These are phyloP conservation scores for Crotalus viridis DNA, from an alignment of 2,113 vertebrate genomes.

Conservation along the genomic window DNA sequence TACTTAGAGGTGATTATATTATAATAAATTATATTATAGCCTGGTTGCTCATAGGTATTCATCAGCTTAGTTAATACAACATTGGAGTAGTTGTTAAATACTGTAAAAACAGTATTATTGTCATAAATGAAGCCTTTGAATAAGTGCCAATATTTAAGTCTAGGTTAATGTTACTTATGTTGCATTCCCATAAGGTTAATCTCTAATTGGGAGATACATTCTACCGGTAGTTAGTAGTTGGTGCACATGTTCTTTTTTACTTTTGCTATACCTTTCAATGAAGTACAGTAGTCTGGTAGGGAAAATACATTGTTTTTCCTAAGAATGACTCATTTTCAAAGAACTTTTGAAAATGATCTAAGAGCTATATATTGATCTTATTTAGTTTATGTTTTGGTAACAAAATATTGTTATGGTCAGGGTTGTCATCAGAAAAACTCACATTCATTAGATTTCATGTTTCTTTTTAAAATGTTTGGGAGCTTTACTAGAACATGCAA, in stretches of 20 bases:
- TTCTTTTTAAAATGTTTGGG: not conserved
- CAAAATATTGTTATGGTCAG: not conserved
- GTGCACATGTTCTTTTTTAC: not conserved
- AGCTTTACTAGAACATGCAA: not conserved
- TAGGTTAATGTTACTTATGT: not conserved
- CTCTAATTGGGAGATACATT: not conserved
- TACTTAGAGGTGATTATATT: not conserved
- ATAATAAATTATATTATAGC: not conserved
- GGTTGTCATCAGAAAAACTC: not conserved
- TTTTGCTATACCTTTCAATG: not conserved
- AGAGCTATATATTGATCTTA: not conserved
- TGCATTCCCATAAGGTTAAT: not conserved
- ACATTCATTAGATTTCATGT: not conserved
- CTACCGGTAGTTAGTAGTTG: not conserved
- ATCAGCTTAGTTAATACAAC: not conserved
- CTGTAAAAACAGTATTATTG: not conserved
- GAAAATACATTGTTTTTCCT: not conserved
- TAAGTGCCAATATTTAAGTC: not conserved
- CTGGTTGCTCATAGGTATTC: not conserved
- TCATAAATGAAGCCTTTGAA: not conserved
- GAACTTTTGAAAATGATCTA: not conserved
- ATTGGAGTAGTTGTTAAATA: not conserved
- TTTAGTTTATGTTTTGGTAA: not conserved
- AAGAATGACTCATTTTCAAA: not conserved
- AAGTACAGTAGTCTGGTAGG: not conserved